These are phyloP conservation scores for Helostoma temminkii DNA, from an alignment of 2,797 vertebrate genomes.

Conservation along the genomic window DNA sequence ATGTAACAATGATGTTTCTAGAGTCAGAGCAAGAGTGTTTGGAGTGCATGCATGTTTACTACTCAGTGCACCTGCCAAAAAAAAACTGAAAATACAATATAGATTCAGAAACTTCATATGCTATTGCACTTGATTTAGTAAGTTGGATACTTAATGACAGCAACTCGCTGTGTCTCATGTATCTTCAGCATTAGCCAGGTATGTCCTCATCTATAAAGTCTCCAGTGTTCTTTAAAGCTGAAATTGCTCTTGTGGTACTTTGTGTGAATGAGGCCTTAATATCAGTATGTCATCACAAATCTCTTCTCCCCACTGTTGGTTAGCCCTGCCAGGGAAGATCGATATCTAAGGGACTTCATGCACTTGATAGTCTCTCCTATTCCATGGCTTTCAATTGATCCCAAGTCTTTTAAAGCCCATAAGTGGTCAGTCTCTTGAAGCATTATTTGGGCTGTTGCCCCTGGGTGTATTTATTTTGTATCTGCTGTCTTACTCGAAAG, in stretches of 20 bases:
- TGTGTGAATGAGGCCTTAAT: constrained; percentile 33
- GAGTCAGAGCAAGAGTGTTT: constrained; percentile 19
- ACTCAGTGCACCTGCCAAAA: constrained; percentile 42
- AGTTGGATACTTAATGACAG: constrained; percentile 27
- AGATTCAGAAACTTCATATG: constrained; percentile 20
- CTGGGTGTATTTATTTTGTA: not conserved
- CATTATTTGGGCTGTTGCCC: constrained; percentile 32
- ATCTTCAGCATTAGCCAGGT: constrained; percentile 22
- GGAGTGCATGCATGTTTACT: constrained; percentile 25
- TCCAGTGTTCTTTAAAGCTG: constrained; percentile 11
- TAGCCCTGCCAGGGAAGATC: constrained; percentile 34
- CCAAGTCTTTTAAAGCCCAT: constrained; percentile 37
- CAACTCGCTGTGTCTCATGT: constrained; percentile 16
- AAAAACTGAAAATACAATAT: constrained; percentile 20
- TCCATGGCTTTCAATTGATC: constrained; percentile 32
- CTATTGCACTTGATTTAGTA: constrained; percentile 33
- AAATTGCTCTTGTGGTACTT: constrained; percentile 15
- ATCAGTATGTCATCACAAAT: constrained; percentile 46
- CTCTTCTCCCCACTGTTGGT: constrained; percentile 20
- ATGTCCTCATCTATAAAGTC: constrained; percentile 31
- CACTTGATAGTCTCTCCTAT: constrained; percentile 34
- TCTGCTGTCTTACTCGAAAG: constrained; percentile 1
- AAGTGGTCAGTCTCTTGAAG: constrained; percentile 33
- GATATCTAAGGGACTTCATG: constrained; percentile 43
- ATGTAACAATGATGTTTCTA: constrained; percentile 36